Evolutionary conservation across 2,888 invertebrate species (phyloP), one percentile per base, ranked within the genome.

Genomic region (Ametastegia equiseti): DNA sequence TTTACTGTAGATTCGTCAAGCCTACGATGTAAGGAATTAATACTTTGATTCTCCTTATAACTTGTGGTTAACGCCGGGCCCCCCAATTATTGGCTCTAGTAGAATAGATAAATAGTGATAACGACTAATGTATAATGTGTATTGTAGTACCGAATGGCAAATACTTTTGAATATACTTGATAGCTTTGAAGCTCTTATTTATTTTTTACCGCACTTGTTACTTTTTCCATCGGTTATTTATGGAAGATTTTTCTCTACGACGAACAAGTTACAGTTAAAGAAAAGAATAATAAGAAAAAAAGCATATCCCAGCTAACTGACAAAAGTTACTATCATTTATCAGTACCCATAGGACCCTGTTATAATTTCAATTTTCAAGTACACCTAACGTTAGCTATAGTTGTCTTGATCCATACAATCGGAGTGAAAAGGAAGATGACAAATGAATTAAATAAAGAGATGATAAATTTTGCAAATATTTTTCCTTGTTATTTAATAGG

Each of bases 51-150:
- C n/a, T 33, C 27, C 33, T 75, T 27, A 15, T 19, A 54, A 60
- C 36, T 80, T 13, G n/a, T n/a, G 63, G 63, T 63, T 81, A 78
- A 81, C 81, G 77, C 81, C 81, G 81, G 81, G 81, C 81, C 81
- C 80, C 54, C 54, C 13, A 75, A 45, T 75, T 33, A 11, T 19
- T 36, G 45, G 50, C 33, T 75, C 3, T 75, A 30, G 54, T 36
- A 47, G 47, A 45, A 45, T 36, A 50, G 19, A 13, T 50, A 36
- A 75, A 54, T 33, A 60, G 15, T 60, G 15, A 60, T 30, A 30
- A 30, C 6, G 13, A 60, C 4, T 60, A 60, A 60, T 60, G 11
- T 60, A 60, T n/a, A n/a, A n/a, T n/a, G 23, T 60, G 30, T 30
- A 60, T 30, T 23, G 30, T 42, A 42, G 42, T 60, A 54, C 30